Evolutionary conservation across 2,888 invertebrate species (phyloP), one percentile per base, ranked within the genome.

Genomic region (Caenorhabditis uteleia): DNA sequence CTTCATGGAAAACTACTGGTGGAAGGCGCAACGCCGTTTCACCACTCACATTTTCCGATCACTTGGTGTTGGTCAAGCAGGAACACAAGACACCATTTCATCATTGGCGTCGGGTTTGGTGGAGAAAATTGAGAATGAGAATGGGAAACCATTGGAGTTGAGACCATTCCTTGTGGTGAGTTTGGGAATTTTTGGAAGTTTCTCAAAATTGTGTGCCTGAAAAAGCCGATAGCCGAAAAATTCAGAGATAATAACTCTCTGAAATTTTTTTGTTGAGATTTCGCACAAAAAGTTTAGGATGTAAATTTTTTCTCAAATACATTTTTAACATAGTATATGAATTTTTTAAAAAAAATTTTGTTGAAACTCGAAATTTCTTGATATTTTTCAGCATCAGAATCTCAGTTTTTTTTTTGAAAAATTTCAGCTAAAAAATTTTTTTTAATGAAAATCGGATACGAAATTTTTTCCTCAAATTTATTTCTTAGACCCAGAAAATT

Each of bases 1-100:
- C 47, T 65, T 71, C 66, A 68, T 68, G 58, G 68, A 71, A 20
- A 71, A 71, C 38, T 38, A 53, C 25, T 68, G 57, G 58, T 68
- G 61, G 61, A 71, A 68, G 36, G 61, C 62, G 14, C 71, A 71
- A 42, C 65, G 71, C 5, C 61, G 66, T 5, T 71, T 71, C 59
- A 68, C 68, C 20, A 60, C 61, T 3, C 68, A 68, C 29, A 66
- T 68, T 14, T 60, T 71, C 54, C 46, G 68, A n/a, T 46, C 55
- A 1, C 42, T 71, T 10, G 71, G 71, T 7, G 66, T 71, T 21
- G 68, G 71, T 33, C 64, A 71, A 36, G 62, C 68, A 16, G 60
- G 61, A 21, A 58, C 62, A 2, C 62, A 68, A 39, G 59, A 68
- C 44, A 57, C 65, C 8, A 58, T 70, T 36, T 53, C 54, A 10